phyloP scores from a whole-genome alignment of 2,888 invertebrate species.

The Xanthia togata region DNA sequence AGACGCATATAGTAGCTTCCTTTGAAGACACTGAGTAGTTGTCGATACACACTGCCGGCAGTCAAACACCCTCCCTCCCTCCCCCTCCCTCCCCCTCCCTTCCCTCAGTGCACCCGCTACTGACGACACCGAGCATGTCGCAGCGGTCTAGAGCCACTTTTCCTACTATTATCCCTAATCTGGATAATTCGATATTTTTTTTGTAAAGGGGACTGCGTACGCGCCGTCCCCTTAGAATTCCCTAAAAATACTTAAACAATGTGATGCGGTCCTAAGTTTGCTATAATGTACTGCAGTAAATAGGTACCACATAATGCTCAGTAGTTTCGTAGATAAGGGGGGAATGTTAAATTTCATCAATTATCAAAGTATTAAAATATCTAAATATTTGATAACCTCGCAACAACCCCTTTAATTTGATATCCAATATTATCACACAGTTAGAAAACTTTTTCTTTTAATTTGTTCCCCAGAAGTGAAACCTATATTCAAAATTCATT shows the following conservation, averaged over 20 bases:
- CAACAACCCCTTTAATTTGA: no score
- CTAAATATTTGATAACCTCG: no score
- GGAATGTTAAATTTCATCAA: no score
- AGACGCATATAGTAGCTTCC: neutral
- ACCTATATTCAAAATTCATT: no score
- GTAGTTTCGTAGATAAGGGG: no score
- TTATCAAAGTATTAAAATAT: no score
- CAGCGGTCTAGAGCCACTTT: neutral
- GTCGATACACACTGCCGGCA: slow-evolving; percentile 4
- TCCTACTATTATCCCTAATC: slow-evolving; percentile 13
- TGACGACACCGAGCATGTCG: slow-evolving; percentile 1
- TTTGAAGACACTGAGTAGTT: neutral
- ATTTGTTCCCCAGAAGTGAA: no score
- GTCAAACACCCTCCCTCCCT: neutral
- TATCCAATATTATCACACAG: no score
- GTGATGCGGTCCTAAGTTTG: neutral
- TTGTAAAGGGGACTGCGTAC: slow-evolving; percentile 31
- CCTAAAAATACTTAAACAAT: neutral
- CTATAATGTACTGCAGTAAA: neutral
- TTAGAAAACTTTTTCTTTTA: no score
- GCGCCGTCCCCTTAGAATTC: slow-evolving; percentile 9
- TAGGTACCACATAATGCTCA: neutral
- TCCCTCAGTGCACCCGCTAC: neutral
- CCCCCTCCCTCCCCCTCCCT: no score
- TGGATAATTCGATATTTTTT: slow-evolving; percentile 23